Evolutionary conservation across 2,888 invertebrate genomes (phyloP).

Genomic region (Philonicus albiceps): DNA sequence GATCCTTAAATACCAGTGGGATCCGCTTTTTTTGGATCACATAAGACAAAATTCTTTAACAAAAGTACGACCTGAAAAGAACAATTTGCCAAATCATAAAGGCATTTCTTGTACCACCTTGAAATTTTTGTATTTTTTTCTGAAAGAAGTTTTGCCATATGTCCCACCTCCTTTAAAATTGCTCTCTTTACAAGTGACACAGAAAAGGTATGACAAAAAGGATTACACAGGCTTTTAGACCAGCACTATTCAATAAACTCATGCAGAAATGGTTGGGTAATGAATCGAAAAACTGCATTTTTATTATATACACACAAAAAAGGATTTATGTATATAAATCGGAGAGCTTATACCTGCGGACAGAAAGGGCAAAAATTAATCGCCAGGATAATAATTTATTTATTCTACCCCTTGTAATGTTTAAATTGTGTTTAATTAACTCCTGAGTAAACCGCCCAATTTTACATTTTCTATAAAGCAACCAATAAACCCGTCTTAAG

Average conservation of each 20-base stretch:
- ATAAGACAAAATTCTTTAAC: background rate
- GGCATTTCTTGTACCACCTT: constrained; percentile 8
- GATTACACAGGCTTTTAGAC: constrained; percentile 13
- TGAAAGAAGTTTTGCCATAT: background rate
- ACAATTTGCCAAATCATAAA: constrained; percentile 29
- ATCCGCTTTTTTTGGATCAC: background rate
- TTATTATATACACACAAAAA: background rate
- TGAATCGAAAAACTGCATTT: background rate
- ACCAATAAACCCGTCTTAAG: background rate
- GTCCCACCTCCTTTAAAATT: background rate
- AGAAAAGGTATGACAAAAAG: constrained; percentile 1
- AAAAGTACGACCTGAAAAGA: background rate
- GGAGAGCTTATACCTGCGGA: background rate
- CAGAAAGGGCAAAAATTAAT: background rate
- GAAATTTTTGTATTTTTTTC: background rate
- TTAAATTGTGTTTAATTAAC: constrained; percentile 16
- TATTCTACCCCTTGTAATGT: background rate
- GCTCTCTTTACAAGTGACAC: background rate
- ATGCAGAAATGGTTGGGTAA: background rate
- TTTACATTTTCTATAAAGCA: background rate
- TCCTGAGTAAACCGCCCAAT: background rate
- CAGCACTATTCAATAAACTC: constrained; percentile 13
- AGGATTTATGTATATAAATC: background rate
- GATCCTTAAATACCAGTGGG: background rate
- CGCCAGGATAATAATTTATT: background rate